A percentile compares a stretch with the other conserved stretches of the same genome.
These are phyloP conservation scores for Gopherus flavomarginatus DNA, from an alignment of 2,113 vertebrate genomes.

Conservation along the genomic window DNA sequence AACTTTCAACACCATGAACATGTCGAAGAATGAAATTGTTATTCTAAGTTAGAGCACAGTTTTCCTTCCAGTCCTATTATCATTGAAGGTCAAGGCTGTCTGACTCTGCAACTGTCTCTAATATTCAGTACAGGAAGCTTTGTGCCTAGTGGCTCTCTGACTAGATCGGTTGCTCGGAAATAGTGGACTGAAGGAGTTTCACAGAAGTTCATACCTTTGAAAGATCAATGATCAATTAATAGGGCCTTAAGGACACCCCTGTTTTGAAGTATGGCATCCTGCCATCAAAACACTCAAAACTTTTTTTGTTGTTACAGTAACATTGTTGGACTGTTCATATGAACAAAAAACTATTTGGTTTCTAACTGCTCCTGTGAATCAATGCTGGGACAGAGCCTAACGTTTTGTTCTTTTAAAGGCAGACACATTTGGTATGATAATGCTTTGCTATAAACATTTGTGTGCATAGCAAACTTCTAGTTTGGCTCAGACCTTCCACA, in stretches of 20 bases:
- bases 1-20: not conserved
- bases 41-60: not conserved
- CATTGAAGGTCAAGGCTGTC: not conserved
- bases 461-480: not conserved
- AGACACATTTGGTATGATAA: slow-evolving; percentile 18
- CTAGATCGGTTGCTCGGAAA: slow-evolving; percentile 26
- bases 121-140: not conserved
- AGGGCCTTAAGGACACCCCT: slow-evolving; percentile 7
- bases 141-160: not conserved
- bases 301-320: slow-evolving; percentile 47
- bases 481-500: not conserved
- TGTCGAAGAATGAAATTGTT: slow-evolving; percentile 2
- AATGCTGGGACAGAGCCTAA: slow-evolving; percentile 37
- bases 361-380: slow-evolving; percentile 52
- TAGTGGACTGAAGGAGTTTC: not conserved
- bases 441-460: slow-evolving; percentile 7
- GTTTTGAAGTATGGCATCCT: slow-evolving; percentile 44
- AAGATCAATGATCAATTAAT: slow-evolving; percentile 46
- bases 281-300: slow-evolving; percentile 67
- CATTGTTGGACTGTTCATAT: not conserved
- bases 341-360: slow-evolving; percentile 52
- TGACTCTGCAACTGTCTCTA: not conserved
- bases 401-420: slow-evolving; percentile 34
- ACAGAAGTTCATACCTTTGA: slow-evolving; percentile 26
- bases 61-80: not conserved